phyloP scores from a whole-genome alignment of 2,113 vertebrate species.

The Ciconia stormi region DNA sequence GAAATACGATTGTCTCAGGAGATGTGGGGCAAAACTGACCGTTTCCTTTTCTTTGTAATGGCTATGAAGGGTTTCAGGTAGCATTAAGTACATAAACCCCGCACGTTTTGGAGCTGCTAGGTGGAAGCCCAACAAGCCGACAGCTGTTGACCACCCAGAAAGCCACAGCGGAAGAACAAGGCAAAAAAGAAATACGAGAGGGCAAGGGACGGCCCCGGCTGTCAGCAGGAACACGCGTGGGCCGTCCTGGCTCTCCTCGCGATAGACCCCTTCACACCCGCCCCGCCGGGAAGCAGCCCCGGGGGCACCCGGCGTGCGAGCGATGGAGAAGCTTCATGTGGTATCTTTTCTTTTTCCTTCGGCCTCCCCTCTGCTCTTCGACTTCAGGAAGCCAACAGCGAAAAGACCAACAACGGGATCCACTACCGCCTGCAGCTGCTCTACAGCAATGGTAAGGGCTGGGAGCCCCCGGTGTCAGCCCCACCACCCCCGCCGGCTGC shows the following conservation, averaged over 20 bases:
- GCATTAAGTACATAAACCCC: accelerated
- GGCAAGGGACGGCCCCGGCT: too few species aligned
- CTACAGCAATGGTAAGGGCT: conserved; percentile 92
- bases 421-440: conserved; percentile 98
- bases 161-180: accelerated
- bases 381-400: too few species aligned
- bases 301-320: too few species aligned
- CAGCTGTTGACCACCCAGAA: neutral
- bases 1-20: neutral
- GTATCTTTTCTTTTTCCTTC: too few species aligned
- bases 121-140: accelerated
- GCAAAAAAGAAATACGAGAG: accelerated
- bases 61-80: neutral
- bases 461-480: conserved; percentile 59
- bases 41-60: accelerated
- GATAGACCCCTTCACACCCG: accelerated
- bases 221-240: neutral
- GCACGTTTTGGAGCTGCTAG: accelerated
- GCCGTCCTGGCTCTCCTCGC: neutral
- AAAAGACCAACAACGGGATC: conserved; percentile 99
- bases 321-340: too few species aligned
- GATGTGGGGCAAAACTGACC: accelerated
- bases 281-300: too few species aligned
- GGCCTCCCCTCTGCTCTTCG: too few species aligned
- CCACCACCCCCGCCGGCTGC: too few species aligned